phyloP scores from a whole-genome alignment of 2,888 invertebrate genomes.

The Eueremaeus valkanovi region DNA sequence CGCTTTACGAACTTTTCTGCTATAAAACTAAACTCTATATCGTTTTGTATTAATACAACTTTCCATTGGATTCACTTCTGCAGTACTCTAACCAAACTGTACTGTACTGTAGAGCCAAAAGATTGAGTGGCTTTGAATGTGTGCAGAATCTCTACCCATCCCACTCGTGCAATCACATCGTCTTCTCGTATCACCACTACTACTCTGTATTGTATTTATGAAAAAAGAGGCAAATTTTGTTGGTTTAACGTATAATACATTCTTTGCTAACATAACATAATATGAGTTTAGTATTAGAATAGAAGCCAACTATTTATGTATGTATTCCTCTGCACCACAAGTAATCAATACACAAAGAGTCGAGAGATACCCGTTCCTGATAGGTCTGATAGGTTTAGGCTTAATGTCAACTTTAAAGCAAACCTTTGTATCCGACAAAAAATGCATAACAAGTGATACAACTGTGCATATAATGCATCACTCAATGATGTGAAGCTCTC shows the following conservation, averaged over 20 bases:
- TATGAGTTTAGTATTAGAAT: background rate
- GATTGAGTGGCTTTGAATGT: constrained; percentile 10
- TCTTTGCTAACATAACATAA: background rate
- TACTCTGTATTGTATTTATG: constrained; percentile 18
- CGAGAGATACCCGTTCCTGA: constrained; percentile 29
- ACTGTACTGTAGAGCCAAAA: background rate
- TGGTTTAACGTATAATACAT: constrained; percentile 4
- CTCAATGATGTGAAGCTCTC: background rate
- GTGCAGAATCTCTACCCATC: constrained; percentile 5
- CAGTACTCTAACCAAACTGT: background rate
- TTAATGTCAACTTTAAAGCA: constrained; percentile 32
- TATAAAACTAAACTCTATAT: constrained; percentile 33
- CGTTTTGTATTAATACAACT: background rate
- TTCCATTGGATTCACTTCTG: background rate
- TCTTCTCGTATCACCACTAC: constrained; percentile 27
- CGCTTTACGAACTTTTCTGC: background rate
- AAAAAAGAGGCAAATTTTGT: constrained; percentile 15
- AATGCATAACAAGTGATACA: background rate
- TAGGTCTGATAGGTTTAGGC: constrained; percentile 33
- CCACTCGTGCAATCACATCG: constrained; percentile 10
- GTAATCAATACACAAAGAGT: constrained; percentile 32
- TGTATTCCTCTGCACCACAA: constrained; percentile 14
- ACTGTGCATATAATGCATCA: constrained; percentile 5
- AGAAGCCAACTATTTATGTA: background rate
- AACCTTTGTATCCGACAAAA: constrained; percentile 35